Base-by-base conservation (phyloP, 1,140 invertebrate genomes). In the Eupristina koningsbergeri region DNA sequence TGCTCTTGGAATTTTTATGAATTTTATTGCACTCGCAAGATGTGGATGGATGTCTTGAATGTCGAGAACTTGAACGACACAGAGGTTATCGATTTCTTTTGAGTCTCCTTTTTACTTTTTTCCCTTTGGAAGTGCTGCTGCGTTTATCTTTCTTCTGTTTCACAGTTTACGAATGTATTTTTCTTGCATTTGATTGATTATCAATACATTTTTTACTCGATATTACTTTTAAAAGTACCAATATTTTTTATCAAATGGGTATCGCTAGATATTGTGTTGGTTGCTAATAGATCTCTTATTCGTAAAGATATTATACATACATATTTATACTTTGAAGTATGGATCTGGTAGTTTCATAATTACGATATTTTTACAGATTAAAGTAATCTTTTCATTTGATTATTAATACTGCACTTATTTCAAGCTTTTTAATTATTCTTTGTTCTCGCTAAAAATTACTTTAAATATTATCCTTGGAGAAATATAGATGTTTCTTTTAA, bases 211-310 rank as follows among this genome's bases (percentile, higher is more conserved):
- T 41, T 71, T 71, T 22, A 71, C 41, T 71, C 41, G 36, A 9
- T 22, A 71, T 71, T 71, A 6, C 41, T n/a, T n/a, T 41, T 41
- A 17, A 71, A 71, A 71, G 36, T 71, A 71, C n/a, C n/a, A 71
- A 41, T 41, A 41, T n/a, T 13, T 69, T 31, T 31, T 41, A 41
- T 67, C 11, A 11, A 41, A 13, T 22, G n/a, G 17, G n/a, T 0
- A n/a, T 41, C 8, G 9, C 41, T 41, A 41, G 41, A 71, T 41
- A 71, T 41, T 26, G n/a, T n/a, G 36, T n/a, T 71, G 9, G 11
- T 19, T 71, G 26, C n/a, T n/a, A n/a, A n/a, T n/a, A n/a, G n/a
- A n/a, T n/a, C n/a, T n/a, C n/a, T n/a, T n/a, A n/a, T n/a, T n/a
- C n/a, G n/a, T n/a, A n/a, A n/a, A n/a, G n/a, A n/a, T n/a, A 26